Percentiles rank a stretch among this genome's conserved stretches.
These are phyloP conservation scores for Halocaridina rubra DNA, from an alignment of 2,888 invertebrate species.

Conservation along the genomic window DNA sequence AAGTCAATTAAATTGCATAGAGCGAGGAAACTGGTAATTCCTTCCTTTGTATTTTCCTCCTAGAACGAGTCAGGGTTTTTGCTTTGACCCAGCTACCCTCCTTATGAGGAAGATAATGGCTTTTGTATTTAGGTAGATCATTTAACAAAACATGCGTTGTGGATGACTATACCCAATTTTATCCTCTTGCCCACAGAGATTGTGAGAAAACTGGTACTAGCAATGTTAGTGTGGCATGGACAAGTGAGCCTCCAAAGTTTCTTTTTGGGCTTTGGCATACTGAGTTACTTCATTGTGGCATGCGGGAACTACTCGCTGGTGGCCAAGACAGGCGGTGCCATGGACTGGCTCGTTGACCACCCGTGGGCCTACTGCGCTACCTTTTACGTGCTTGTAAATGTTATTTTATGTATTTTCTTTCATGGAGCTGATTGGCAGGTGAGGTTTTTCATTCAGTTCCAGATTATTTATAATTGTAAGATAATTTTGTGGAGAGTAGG, in stretches of 20 bases:
- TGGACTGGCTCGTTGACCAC: slow-evolving; percentile 17
- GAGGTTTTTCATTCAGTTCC: background rate
- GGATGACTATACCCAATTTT: too few relatives aligned
- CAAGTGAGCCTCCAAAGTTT: slow-evolving; percentile 41
- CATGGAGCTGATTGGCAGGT: slow-evolving; percentile 39
- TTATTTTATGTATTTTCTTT: slow-evolving; percentile 4
- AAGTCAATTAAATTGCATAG: background rate
- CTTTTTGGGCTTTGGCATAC: slow-evolving; percentile 26
- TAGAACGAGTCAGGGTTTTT: background rate
- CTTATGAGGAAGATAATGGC: too few relatives aligned
- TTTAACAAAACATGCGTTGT: background rate
- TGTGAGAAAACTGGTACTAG: too few relatives aligned
- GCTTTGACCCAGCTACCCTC: too few relatives aligned
- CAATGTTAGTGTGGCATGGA: slow-evolving; percentile 18
- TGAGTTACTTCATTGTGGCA: slow-evolving; percentile 35
- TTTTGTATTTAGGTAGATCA: background rate
- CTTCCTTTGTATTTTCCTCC: background rate
- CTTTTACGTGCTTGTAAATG: slow-evolving; percentile 28
- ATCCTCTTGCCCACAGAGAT: too few relatives aligned
- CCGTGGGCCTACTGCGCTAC: slow-evolving; percentile 11
- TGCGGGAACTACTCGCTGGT: slow-evolving; percentile 8
- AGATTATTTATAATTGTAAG: background rate
- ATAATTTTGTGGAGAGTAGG: background rate
- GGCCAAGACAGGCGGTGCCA: background rate
- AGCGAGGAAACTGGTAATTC: background rate